Evolutionary conservation across 2,113 vertebrate species (phyloP).

Genomic region (Oreochromis tanganicae): DNA sequence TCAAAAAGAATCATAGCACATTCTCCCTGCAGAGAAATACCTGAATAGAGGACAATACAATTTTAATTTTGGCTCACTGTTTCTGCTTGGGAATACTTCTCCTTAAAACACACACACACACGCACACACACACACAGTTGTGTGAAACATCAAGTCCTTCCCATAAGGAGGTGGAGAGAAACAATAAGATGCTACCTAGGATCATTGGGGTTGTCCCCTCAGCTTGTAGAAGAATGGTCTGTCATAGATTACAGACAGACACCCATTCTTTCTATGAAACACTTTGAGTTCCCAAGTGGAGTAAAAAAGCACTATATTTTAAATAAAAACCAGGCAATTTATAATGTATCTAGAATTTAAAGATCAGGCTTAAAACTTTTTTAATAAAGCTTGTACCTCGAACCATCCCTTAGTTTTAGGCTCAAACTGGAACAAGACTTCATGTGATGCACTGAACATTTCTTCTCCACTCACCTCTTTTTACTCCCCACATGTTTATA

Average conservation of each 20-base stretch:
- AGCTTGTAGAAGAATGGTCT: neutral
- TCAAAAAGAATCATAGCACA: neutral
- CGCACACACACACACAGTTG: neutral
- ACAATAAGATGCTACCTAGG: neutral
- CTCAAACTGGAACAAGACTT: neutral
- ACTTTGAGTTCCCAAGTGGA: neutral
- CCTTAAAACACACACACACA: neutral
- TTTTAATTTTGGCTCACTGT: neutral
- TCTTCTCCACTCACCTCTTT: neutral
- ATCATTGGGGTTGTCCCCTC: rapidly evolving
- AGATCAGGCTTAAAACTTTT: neutral
- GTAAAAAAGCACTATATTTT: neutral
- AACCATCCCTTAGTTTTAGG: neutral
- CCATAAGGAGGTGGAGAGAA: neutral
- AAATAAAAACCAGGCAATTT: neutral
- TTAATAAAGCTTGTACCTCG: neutral
- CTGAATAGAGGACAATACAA: neutral
- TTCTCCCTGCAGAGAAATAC: neutral
- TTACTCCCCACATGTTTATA: neutral
- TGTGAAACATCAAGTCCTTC: neutral
- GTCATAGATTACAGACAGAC: neutral
- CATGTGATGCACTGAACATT: neutral
- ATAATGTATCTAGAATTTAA: neutral
- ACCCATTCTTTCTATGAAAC: neutral
- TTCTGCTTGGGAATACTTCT: neutral